Evolutionary conservation across 1,140 invertebrate genomes (phyloP).

Genomic region (Dendrolimus punctatus): DNA sequence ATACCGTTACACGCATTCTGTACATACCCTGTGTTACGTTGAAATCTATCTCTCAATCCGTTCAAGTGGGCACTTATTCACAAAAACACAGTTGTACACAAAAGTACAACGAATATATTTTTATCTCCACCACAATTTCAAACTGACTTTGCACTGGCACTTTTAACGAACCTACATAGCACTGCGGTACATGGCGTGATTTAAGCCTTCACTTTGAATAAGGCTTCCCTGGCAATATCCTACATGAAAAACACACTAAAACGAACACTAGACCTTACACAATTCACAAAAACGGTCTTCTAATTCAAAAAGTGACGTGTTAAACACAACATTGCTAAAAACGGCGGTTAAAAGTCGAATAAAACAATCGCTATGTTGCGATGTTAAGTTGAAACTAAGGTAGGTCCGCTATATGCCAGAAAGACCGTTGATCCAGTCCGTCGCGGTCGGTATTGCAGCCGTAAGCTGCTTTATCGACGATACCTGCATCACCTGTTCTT

Average conservation of each 20-base stretch:
- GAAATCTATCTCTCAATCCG: constrained; percentile 49
- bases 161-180: constrained; percentile 56
- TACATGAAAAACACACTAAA: constrained; percentile 24
- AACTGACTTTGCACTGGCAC: constrained; percentile 54
- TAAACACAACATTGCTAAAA: constrained; percentile 51
- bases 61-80: constrained; percentile 37
- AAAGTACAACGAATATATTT: constrained; percentile 26
- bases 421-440: constrained; percentile 67
- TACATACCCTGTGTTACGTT: constrained; percentile 51
- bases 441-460: constrained; percentile 49
- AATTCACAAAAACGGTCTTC: constrained; percentile 30
- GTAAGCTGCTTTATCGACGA: constrained; percentile 51
- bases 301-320: constrained; percentile 49
- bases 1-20: neutral
- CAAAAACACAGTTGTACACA: constrained; percentile 37
- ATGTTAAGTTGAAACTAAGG: constrained; percentile 67
- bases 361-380: constrained; percentile 46
- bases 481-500: constrained; percentile 26
- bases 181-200: constrained; percentile 57
- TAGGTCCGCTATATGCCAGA: constrained; percentile 48
- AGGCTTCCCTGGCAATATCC: constrained; percentile 38
- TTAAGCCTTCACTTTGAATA: constrained; percentile 52
- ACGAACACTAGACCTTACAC: constrained; percentile 27
- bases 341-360: constrained; percentile 35
- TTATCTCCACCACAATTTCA: constrained; percentile 49